Conservation (phyloP, 2,113 vertebrate species). For the Antennarius striatus region DNA sequence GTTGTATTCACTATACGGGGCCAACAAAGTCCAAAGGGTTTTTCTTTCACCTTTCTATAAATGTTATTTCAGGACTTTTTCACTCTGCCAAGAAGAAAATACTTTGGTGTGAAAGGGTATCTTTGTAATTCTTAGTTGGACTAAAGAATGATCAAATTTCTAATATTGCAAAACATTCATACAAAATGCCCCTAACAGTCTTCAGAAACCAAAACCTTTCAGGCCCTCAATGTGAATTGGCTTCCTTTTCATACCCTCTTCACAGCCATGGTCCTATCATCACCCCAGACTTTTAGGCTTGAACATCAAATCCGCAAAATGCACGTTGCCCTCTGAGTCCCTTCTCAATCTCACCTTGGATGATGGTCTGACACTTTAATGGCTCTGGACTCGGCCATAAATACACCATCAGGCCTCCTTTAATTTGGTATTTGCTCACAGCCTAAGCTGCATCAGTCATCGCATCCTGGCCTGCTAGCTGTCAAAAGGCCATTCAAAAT, state of each 20-base stretch:
- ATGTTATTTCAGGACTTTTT: neutral
- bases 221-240: constrained; percentile 41
- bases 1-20: neutral
- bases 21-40: neutral
- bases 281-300: constrained; percentile 46
- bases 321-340: constrained; percentile 54
- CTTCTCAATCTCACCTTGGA: constrained; percentile 48
- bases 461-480: constrained; percentile 24
- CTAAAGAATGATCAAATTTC: constrained; percentile 3
- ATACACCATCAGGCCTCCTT: too few species aligned
- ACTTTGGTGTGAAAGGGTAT: neutral
- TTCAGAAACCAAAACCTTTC: constrained; percentile 35
- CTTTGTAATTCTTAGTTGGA: neutral
- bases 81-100: too few species aligned
- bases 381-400: constrained; percentile 40
- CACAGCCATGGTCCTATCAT: constrained; percentile 50
- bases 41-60: neutral
- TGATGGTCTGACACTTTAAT: constrained; percentile 63
- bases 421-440: too few species aligned
- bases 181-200: neutral
- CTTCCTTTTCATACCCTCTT: constrained; percentile 31
- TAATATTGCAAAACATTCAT: too few species aligned
- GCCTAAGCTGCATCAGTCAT: constrained; percentile 7
- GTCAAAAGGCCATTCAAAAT: constrained; percentile 38
- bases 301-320: constrained; percentile 48